phyloP scores from a whole-genome alignment of 2,888 invertebrate genomes.

The Alcis repandata region DNA sequence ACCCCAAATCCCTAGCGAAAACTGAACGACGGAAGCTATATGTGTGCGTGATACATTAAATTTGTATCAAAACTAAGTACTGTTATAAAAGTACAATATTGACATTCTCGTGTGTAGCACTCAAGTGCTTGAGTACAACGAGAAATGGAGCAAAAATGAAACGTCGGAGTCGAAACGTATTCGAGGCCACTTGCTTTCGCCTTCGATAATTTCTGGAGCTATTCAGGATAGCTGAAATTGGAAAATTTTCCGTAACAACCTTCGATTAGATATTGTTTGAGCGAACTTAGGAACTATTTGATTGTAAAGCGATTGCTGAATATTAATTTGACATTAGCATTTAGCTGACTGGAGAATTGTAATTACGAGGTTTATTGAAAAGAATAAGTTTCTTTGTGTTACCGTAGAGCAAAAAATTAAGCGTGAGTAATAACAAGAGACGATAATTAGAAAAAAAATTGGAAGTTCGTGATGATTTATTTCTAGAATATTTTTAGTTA shows the following conservation, averaged over 20 bases:
- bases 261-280: slow-evolving; percentile 1
- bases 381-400: no score
- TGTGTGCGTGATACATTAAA: not conserved
- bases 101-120: slow-evolving; percentile 46
- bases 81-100: slow-evolving; percentile 17
- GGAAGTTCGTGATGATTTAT: no score
- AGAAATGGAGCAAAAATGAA: slow-evolving; percentile 52
- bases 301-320: not conserved
- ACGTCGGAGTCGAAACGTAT: slow-evolving; percentile 33
- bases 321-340: not conserved
- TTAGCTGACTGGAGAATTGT: not conserved
- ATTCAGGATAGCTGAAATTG: slow-evolving; percentile 1
- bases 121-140: slow-evolving; percentile 52
- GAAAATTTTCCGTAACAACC: not conserved
- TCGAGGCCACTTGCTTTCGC: slow-evolving; percentile 14
- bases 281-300: not conserved
- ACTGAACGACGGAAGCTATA: not conserved
- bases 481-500: no score
- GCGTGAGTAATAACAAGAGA: no score
- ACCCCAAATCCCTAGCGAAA: not conserved
- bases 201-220: slow-evolving; percentile 18
- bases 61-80: slow-evolving; percentile 8
- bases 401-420: no score
- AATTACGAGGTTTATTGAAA: not conserved
- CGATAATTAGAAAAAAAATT: no score